Evolutionary conservation across 92 coral and sea anemone species (phyloP).

Genomic region (Actinostola sp.): DNA sequence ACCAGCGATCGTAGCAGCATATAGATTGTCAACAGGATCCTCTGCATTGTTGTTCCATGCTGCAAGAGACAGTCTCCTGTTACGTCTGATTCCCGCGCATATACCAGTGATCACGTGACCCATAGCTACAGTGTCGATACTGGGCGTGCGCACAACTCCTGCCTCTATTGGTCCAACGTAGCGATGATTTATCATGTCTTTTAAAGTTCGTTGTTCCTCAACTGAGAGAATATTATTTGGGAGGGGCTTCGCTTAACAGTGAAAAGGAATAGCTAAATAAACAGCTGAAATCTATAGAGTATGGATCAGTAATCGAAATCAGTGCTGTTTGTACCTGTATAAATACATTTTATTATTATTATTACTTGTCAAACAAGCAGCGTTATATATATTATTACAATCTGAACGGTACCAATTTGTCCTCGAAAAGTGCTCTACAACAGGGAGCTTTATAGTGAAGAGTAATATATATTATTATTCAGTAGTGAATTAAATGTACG

Average conservation of each 20-base stretch:
- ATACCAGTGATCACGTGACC: constrained; percentile 65
- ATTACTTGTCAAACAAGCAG: too few species aligned
- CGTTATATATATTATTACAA: too few species aligned
- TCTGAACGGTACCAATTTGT: too few species aligned
- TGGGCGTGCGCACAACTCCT: constrained; percentile 50
- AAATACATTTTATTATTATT: too few species aligned
- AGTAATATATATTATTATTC: too few species aligned
- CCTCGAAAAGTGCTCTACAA: too few species aligned
- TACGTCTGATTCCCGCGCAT: constrained; percentile 51
- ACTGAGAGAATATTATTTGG: constrained; percentile 23
- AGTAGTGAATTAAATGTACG: too few species aligned
- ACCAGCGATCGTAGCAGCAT: constrained; percentile 62
- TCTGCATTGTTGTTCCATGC: constrained; percentile 33
- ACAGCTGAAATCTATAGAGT: too few species aligned
- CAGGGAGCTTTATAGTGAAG: too few species aligned
- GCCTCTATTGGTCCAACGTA: constrained; percentile 14
- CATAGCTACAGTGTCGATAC: constrained; percentile 54
- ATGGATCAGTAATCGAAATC: too few species aligned
- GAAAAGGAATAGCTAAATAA: too few species aligned
- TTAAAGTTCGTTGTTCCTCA: constrained; percentile 30
- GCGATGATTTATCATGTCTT: constrained; percentile 45
- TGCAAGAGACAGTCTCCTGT: constrained; percentile 40
- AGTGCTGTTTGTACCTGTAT: too few species aligned
- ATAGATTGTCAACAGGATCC: constrained; percentile 60
- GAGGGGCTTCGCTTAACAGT: constrained; percentile 10